A percentile compares a stretch with the other conserved stretches of the same genome.
Evolutionary conservation across 2,113 vertebrate genomes (phyloP).

Genomic region (Bagarius yarrelli): DNA sequence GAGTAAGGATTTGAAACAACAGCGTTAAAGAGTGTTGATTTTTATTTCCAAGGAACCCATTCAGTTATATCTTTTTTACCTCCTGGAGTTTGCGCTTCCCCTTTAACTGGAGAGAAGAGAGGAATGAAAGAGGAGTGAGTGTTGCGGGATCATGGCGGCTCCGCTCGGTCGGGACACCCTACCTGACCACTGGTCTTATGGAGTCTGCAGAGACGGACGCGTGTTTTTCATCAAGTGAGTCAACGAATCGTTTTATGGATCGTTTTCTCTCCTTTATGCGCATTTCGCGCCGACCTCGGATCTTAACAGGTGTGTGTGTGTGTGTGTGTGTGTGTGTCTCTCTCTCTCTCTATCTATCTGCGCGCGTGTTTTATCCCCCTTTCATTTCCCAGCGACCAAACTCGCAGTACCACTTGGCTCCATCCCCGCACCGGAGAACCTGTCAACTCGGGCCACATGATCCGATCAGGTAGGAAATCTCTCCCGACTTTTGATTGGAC

Average conservation of each 20-base stretch:
- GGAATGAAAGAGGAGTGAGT: slow-evolving; percentile 55
- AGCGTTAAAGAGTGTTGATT: no score
- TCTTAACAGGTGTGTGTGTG: slow-evolving; percentile 73
- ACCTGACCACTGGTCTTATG: slow-evolving; percentile 92
- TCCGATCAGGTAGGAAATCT: slow-evolving; percentile 85
- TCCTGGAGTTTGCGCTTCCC: slow-evolving; percentile 59
- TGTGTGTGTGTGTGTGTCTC: background rate
- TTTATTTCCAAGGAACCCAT: no score
- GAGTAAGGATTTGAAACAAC: no score
- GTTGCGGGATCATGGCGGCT: slow-evolving; percentile 82
- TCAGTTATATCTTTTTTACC: slow-evolving; percentile 8
- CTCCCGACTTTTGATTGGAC: background rate
- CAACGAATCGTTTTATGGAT: background rate
- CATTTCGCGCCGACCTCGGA: slow-evolving; percentile 39
- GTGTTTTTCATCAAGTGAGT: slow-evolving; percentile 94
- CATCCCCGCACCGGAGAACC: slow-evolving; percentile 91
- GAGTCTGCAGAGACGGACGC: slow-evolving; percentile 87
- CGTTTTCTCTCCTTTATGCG: background rate
- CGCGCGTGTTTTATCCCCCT: slow-evolving; percentile 41
- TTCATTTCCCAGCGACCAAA: slow-evolving; percentile 80
- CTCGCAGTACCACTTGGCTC: slow-evolving; percentile 86
- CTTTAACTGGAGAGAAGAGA: slow-evolving; percentile 73
- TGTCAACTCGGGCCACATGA: slow-evolving; percentile 98
- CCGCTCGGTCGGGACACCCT: slow-evolving; percentile 85
- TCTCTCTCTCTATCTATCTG: no score